Evolutionary conservation across 2,113 vertebrate genomes (phyloP).

Genomic region (Rissa tridactyla): DNA sequence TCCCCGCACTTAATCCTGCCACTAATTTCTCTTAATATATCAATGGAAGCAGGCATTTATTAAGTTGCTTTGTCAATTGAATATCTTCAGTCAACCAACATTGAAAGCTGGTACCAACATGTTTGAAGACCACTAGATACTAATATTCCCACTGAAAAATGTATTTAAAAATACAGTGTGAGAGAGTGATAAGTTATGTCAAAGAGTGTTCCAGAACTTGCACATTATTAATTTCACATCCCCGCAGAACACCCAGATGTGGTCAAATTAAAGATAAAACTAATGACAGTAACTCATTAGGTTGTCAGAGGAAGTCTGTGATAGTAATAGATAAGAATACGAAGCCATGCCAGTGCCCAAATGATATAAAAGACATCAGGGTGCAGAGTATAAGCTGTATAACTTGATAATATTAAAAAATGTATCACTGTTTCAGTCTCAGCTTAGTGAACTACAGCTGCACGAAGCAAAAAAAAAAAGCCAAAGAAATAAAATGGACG

Average conservation of each 20-base stretch:
- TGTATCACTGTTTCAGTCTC: background rate
- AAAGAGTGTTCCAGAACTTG: background rate
- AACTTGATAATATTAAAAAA: background rate
- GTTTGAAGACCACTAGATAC: background rate
- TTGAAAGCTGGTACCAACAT: background rate
- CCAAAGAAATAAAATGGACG: background rate
- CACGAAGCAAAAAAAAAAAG: background rate
- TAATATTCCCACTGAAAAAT: background rate
- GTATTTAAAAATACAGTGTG: background rate
- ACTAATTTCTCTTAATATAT: background rate
- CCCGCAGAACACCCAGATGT: background rate
- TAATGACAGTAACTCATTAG: background rate
- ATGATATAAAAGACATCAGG: background rate
- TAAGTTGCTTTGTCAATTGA: background rate
- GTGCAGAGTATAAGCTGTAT: fast-evolving
- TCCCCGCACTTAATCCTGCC: background rate
- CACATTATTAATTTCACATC: background rate
- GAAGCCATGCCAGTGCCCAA: background rate
- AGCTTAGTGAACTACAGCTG: background rate
- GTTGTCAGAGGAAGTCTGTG: background rate
- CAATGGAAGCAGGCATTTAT: background rate
- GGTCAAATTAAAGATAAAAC: background rate
- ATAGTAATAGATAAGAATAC: background rate
- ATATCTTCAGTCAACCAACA: background rate
- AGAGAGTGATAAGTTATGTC: background rate